A percentile compares a stretch with the other conserved stretches of the same genome.
Conservation (phyloP, 1,140 invertebrate species). For the Ceratosolen fusciceps region DNA sequence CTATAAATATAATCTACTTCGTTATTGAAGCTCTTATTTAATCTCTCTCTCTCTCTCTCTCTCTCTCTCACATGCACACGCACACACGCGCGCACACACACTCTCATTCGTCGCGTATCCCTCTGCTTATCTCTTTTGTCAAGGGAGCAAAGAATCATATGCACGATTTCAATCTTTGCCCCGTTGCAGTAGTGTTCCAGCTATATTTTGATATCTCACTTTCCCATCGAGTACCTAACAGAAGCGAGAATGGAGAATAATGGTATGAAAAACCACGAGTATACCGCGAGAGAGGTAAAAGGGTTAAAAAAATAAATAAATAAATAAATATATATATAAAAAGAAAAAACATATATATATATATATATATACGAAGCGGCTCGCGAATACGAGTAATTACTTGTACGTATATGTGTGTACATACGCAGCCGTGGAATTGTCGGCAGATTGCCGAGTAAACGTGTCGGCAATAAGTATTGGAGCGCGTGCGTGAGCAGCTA, state of each 20-base stretch:
- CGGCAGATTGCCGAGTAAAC: background rate
- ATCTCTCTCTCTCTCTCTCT: background rate
- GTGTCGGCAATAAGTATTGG: background rate
- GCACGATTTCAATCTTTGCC: slow-evolving; percentile 40
- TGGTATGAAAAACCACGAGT: background rate
- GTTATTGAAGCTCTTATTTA: slow-evolving; percentile 9
- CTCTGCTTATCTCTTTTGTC: background rate
- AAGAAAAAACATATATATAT: background rate
- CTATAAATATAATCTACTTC: slow-evolving; percentile 32
- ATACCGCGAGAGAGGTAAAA: background rate
- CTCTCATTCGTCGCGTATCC: too few relatives aligned
- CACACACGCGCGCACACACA: too few relatives aligned
- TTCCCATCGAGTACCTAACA: slow-evolving; percentile 48
- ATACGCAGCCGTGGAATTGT: background rate
- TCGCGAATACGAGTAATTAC: slow-evolving; percentile 32
- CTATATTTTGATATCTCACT: slow-evolving; percentile 47
- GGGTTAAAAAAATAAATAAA: background rate
- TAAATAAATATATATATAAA: background rate
- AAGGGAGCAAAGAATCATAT: background rate
- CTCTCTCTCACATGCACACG: too few relatives aligned
- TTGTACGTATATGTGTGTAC: background rate
- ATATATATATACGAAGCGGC: background rate
- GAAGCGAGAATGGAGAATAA: slow-evolving; percentile 44
- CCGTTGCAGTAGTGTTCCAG: slow-evolving; percentile 32
- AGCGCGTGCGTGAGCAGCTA: background rate